These are phyloP conservation scores for Phoeniculus purpureus DNA, from an alignment of 2,797 vertebrate species.

Conservation along the genomic window DNA sequence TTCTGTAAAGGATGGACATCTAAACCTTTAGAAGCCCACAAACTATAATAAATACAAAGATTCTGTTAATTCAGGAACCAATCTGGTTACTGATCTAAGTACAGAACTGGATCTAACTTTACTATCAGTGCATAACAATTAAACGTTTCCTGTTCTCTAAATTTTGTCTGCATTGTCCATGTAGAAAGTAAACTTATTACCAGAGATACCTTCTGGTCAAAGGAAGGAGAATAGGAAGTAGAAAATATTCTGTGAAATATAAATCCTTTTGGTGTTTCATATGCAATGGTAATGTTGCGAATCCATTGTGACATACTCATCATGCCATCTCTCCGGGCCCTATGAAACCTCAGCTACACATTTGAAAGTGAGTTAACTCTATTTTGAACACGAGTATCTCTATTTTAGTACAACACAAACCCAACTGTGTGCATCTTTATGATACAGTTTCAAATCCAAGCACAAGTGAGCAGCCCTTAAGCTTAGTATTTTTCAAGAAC, in stretches of 20 bases:
- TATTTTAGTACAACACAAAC: neutral
- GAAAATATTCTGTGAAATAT: neutral
- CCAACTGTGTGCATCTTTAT: neutral
- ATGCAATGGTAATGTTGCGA: neutral
- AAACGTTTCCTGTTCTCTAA: neutral
- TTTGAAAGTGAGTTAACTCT: conserved; percentile 3
- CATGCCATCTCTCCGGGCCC: neutral
- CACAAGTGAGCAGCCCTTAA: neutral
- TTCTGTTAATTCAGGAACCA: neutral
- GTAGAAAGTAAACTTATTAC: neutral
- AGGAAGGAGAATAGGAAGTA: neutral
- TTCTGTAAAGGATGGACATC: neutral
- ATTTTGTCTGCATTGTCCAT: neutral
- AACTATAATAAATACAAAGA: neutral
- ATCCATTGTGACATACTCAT: neutral
- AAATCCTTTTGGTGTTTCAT: neutral
- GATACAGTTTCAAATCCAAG: neutral
- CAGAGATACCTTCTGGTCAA: neutral
- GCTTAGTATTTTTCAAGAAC: neutral
- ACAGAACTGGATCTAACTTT: neutral
- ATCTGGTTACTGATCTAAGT: no score
- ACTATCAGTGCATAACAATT: neutral
- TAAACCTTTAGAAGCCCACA: neutral
- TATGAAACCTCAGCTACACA: conserved; percentile 20
- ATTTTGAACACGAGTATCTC: neutral